These are phyloP conservation scores for Cantharis flavilabris DNA, from an alignment of 2,888 invertebrate species.

Conservation along the genomic window DNA sequence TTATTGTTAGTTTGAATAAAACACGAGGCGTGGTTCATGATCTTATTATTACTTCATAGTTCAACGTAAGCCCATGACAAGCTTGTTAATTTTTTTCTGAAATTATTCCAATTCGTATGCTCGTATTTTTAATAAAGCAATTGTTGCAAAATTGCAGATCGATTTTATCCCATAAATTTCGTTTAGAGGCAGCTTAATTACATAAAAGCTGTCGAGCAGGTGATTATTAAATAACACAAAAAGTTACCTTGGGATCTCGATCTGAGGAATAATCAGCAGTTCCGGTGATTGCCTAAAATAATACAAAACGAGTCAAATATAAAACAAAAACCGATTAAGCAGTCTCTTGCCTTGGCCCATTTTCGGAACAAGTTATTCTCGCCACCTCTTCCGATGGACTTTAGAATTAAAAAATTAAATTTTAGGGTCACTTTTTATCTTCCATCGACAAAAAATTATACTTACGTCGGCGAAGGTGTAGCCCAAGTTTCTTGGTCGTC, in stretches of 20 bases:
- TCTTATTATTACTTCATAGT: background rate
- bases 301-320: background rate
- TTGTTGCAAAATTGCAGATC: background rate
- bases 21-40: background rate
- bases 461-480: constrained; percentile 42
- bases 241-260: constrained; percentile 36
- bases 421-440: constrained; percentile 14
- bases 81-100: background rate
- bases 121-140: background rate
- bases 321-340: background rate
- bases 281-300: constrained; percentile 35
- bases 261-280: constrained; percentile 33
- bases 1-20: background rate
- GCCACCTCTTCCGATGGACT: constrained; percentile 9
- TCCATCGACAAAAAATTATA: constrained; percentile 21
- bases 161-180: background rate
- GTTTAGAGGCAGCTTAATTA: background rate
- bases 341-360: background rate
- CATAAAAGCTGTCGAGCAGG: background rate
- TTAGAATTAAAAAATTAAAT: background rate
- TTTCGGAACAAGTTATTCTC: background rate
- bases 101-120: background rate
- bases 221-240: background rate
- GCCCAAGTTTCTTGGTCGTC: constrained; percentile 44
- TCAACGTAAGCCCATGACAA: background rate